phyloP scores from a whole-genome alignment of 1,140 invertebrate species.

The Xylocopa sonorina region DNA sequence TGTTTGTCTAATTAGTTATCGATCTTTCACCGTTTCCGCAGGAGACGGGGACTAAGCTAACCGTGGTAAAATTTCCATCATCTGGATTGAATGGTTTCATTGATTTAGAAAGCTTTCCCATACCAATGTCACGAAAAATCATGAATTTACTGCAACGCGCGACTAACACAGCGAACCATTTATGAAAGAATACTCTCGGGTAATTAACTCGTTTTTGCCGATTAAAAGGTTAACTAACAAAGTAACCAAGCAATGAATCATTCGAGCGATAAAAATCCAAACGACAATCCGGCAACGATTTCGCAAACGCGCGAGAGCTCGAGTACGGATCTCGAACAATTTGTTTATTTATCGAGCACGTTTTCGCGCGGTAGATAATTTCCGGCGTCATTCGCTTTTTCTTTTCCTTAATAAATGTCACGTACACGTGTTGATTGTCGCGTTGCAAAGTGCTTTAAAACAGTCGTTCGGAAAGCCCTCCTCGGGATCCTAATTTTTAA shows the following conservation, averaged over 20 bases:
- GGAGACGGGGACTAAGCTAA: background rate
- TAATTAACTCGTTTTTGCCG: too few species aligned
- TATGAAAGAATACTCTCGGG: too few species aligned
- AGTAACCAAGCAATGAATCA: too few species aligned
- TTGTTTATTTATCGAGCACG: conserved; percentile 1
- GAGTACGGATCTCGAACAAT: background rate
- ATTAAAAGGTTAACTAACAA: too few species aligned
- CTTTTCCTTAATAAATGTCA: conserved; percentile 25
- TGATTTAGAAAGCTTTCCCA: too few species aligned
- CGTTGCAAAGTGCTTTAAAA: too few species aligned
- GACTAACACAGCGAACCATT: too few species aligned
- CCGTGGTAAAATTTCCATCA: background rate
- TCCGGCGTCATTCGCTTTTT: background rate
- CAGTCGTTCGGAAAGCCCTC: too few species aligned
- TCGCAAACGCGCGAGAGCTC: background rate
- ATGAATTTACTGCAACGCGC: too few species aligned
- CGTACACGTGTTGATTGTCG: conserved; percentile 29
- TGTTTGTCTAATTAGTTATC: conserved; percentile 7
- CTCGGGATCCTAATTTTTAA: too few species aligned
- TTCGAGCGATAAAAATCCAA: background rate
- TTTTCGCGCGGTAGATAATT: conserved; percentile 14
- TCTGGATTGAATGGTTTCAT: background rate
- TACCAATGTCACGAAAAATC: too few species aligned
- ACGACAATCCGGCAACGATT: background rate
- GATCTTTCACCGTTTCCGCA: background rate